phyloP scores from a whole-genome alignment of 2,888 invertebrate genomes.

The Meliscaeva auricollis region DNA sequence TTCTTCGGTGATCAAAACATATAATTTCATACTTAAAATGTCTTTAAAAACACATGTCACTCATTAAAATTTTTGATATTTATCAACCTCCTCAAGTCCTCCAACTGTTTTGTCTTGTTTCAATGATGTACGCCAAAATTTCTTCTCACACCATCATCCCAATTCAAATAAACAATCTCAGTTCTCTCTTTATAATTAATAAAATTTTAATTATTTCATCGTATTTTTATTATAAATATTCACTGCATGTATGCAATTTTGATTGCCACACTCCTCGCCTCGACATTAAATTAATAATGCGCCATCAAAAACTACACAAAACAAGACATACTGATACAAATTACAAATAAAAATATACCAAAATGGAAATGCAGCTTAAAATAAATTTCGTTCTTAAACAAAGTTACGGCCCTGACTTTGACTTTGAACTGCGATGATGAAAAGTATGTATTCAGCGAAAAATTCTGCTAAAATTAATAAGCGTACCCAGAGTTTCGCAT shows the following conservation, averaged over 20 bases:
- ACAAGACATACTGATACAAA: background rate
- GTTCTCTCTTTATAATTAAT: background rate
- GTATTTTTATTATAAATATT: constrained; percentile 53
- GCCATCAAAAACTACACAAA: background rate
- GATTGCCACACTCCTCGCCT: constrained; percentile 3
- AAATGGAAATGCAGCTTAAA: background rate
- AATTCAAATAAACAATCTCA: constrained; percentile 1
- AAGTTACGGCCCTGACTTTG: constrained; percentile 29
- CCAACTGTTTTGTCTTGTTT: background rate
- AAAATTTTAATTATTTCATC: constrained; percentile 59
- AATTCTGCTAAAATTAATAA: constrained; percentile 10
- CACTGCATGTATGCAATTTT: constrained; percentile 18
- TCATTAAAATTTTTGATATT: constrained; percentile 46
- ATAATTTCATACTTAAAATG: background rate
- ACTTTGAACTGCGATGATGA: constrained; percentile 6
- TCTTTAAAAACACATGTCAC: constrained; percentile 52
- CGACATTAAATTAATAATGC: background rate
- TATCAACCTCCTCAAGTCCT: constrained; percentile 11
- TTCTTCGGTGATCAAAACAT: background rate
- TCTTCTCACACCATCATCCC: background rate
- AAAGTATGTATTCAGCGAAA: background rate
- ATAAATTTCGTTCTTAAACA: constrained; percentile 6
- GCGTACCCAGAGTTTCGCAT: background rate
- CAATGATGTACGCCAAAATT: background rate
- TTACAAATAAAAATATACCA: background rate